These are phyloP conservation scores for Erynnis tages DNA, from an alignment of 2,888 invertebrate species.

Conservation along the genomic window DNA sequence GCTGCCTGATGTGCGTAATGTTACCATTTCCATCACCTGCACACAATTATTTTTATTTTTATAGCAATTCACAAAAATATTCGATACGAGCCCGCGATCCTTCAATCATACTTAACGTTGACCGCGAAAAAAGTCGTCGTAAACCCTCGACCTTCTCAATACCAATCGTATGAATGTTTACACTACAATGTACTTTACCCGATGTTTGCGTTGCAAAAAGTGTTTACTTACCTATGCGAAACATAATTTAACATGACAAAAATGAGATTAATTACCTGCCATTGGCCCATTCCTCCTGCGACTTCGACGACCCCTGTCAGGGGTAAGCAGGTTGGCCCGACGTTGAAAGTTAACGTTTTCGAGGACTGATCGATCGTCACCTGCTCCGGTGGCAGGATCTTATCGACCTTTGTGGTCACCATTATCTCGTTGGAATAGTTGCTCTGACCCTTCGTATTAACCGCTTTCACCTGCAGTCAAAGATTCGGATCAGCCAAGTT, in stretches of 20 bases:
- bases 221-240: too few species aligned
- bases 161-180: too few species aligned
- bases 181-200: too few species aligned
- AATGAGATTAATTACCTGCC: slow-evolving; percentile 55
- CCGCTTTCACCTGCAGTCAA: slow-evolving; percentile 86
- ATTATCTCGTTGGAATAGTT: slow-evolving; percentile 92
- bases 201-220: too few species aligned
- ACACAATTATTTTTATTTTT: too few species aligned
- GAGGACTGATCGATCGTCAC: slow-evolving; percentile 92
- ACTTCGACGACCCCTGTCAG: slow-evolving; percentile 89
- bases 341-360: slow-evolving; percentile 88
- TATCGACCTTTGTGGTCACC: slow-evolving; percentile 91
- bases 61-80: too few species aligned
- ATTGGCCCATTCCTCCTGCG: slow-evolving; percentile 68
- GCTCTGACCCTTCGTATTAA: slow-evolving; percentile 93
- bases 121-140: too few species aligned
- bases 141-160: too few species aligned
- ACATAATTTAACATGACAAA: neutral
- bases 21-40: slow-evolving; percentile 87
- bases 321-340: slow-evolving; percentile 89
- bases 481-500: slow-evolving; percentile 32
- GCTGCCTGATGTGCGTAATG: slow-evolving; percentile 86
- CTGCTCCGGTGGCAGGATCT: slow-evolving; percentile 89
- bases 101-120: too few species aligned
- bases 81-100: too few species aligned